phyloP scores from a whole-genome alignment of 2,888 invertebrate species.

The Syrista parreyssii region DNA sequence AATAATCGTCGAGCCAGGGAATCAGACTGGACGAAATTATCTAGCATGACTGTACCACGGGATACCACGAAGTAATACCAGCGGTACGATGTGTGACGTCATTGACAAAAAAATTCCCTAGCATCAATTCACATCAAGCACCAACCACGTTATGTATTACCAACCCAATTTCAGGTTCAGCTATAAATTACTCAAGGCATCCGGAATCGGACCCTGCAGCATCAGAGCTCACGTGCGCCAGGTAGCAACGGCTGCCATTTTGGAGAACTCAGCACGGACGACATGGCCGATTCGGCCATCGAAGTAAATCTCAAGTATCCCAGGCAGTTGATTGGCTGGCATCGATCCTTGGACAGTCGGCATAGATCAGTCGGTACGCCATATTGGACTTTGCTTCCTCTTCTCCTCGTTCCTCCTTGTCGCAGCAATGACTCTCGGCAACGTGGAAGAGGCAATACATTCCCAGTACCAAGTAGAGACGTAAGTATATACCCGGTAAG shows the following conservation, averaged over 20 bases:
- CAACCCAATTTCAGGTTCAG: neutral
- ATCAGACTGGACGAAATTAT: neutral
- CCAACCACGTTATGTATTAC: neutral
- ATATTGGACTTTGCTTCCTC: conserved; percentile 23
- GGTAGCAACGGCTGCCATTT: neutral
- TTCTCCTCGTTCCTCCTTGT: conserved; percentile 48
- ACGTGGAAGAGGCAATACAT: neutral
- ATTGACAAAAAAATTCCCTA: neutral
- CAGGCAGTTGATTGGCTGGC: conserved; percentile 44
- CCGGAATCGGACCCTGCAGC: neutral
- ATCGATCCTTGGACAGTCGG: conserved; percentile 45
- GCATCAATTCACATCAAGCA: neutral
- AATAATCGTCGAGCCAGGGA: neutral
- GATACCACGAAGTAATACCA: neutral
- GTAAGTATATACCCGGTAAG: neutral
- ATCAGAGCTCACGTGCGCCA: neutral
- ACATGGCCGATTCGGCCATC: conserved; percentile 14
- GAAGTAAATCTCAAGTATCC: conserved; percentile 4
- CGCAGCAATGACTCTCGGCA: conserved; percentile 25
- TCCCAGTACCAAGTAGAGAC: neutral
- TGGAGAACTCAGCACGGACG: neutral
- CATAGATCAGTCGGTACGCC: conserved; percentile 50
- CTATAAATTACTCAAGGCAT: neutral
- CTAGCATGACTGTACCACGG: neutral
- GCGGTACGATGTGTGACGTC: neutral